Evolutionary conservation across 2,797 vertebrate genomes (phyloP), one percentile per base, ranked within the genome.

Genomic region (Ptychadena robeensis): DNA sequence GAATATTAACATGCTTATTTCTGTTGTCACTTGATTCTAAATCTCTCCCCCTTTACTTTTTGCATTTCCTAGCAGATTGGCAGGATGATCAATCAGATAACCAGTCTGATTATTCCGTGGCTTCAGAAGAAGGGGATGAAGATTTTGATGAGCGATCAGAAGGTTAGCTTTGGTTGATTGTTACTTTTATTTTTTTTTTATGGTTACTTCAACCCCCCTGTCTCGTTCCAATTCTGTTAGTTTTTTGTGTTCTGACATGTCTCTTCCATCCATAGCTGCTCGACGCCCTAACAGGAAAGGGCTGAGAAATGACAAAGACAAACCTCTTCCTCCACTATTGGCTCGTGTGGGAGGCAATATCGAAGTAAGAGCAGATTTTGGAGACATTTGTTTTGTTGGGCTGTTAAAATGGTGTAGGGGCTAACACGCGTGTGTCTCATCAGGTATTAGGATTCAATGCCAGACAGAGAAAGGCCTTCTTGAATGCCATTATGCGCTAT

Each of bases 81-180:
- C 98, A 98, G 92, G 98, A 99, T 91, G 98, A 99, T 91, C 98
- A 99, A 90, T 99, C 97, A 31, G 98, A 99, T 90, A 98, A 99
- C 94, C 97, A 99, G 88, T 99, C 98, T 6, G 98, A 99, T 90
- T 99, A 99, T 87, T 99, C 98, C 0, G 98, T 99, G 92, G 97
- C 97, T 61, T 99, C 98, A 35, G 98, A 99, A 91, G 97, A 98
- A 90, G 97, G 97, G 63, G 98, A 99, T 1, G 98, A 99, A 86
- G 98, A 99, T 93, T 99, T 99, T 76, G 98, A 99, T 86, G 98
- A 99, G 87, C 93, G 97, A 3, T 94, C 95, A 85, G 98, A 99
- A 95, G 97, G 98, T 98, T 89, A 92, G 88, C 82, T 70, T 9
- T 35, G 34, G 9, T 35, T 35, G 9, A 3, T 3, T 40, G 2